Evolutionary conservation across 1,140 invertebrate species (phyloP), one percentile per base, ranked within the genome.

Genomic region (Bombus polaris): DNA sequence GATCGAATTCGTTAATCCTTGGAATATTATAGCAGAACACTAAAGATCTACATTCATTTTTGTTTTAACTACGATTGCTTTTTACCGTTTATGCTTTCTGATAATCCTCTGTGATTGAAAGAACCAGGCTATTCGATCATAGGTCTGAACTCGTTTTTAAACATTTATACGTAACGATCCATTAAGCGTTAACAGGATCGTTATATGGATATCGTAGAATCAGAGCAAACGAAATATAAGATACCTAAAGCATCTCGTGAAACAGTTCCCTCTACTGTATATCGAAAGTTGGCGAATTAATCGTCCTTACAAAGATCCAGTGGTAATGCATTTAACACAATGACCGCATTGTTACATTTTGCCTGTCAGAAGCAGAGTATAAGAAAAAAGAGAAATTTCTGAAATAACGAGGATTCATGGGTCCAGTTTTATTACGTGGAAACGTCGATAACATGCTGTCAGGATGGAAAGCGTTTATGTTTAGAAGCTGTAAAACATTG

Each of bases 401-500:
- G 74, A 39, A 39, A 39, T 15, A 39, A 3, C 1, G 47, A 3
- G 22, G 39, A 8, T 57, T 78, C 39, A 13, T 13, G 25, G n/a
- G 12, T 66, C 10, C n/a, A 35, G 39, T 66, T 79, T 44, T 66
- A 79, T 66, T 47, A n/a, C 62, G 35, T 68, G 78, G 25, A 80
- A 80, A 80, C 32, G 78, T 70, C 44, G 65, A 80, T 71, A 53
- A 57, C 62, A 47, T 47, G 32, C 74, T 25, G 44, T 32, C 35
- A 9, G n/a, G n/a, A 39, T 42, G 70, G 68, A 71, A 81, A 81
- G 70, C 53, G 80, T 73, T 73, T 68, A n/a, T 53, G 25, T 66
- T 47, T 37, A 35, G 62, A 47, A 32, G 35, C 39, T 44, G 65
- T 37, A 18, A 39, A 53, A 70, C 74, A 47, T 70, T 18, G 22